Base-by-base conservation (phyloP, 2,797 vertebrate genomes). In the Urocyon cinereoargenteus region DNA sequence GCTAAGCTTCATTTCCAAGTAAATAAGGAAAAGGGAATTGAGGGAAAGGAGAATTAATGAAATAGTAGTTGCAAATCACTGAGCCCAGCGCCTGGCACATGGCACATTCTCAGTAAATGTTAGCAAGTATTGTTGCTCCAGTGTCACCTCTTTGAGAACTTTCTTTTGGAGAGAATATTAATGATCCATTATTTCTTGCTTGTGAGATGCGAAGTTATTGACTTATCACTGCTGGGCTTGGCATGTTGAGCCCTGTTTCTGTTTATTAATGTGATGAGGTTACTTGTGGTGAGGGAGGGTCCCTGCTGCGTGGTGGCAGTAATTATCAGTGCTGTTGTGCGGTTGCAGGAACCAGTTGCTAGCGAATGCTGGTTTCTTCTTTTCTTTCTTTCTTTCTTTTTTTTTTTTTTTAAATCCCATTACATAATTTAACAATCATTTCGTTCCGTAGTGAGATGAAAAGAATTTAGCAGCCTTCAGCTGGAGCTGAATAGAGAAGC, bases 381-480 rank as follows among this genome's bases (percentile, higher is more conserved):
- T 75, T 26, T 59, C 62, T 91, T 40, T 49, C 18, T 14, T 24
- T 72, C 15, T 68, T 11, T 31, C 3, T 64, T 5, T 22, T 91
- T 40, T 45, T 9, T 75, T n/a, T 34, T 53, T 78, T 40, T 18
- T 45, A 26, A 96, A 86, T 77, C 75, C 53, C 28, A 40, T 98
- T 98, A 91, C 81, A 86, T 98, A 97, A 97, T 2, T 8, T 92
- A 94, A 79, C 18, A 84, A 90, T 97, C 97, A 97, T 96, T 97
- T 98, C 97, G 62, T 98, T 97, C 97, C 89, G 66, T 72, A 91
- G 96, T 90, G 86, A 62, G 94, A 91, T 70, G 72, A 53, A 94
- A 97, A 97, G 97, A 96, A 90, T 84, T 94, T 95, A 97, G 96
- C 94, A 94, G 36, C 62, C 92, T 88, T 94, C 53, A 61, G 79